Conservation (phyloP, 2,797 vertebrate genomes). For the Gallirallus australis region DNA sequence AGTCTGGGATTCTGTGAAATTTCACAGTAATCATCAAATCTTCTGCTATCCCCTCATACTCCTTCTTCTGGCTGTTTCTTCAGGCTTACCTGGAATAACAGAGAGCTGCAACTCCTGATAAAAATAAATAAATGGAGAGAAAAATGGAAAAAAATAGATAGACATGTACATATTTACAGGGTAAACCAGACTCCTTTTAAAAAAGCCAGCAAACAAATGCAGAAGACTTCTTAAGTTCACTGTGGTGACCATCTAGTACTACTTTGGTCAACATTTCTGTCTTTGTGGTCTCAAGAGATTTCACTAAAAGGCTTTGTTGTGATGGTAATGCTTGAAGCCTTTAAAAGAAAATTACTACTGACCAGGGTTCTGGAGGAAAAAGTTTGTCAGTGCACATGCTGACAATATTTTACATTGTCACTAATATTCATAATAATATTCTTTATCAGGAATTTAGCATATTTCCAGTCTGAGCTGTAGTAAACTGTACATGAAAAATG, state of each 20-base stretch:
- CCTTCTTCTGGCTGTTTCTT: background rate
- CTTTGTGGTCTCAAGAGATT: background rate
- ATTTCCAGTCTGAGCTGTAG: conserved; percentile 61
- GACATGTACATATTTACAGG: background rate
- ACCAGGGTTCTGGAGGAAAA: conserved; percentile 22
- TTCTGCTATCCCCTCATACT: background rate
- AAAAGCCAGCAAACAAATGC: background rate
- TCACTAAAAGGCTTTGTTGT: background rate
- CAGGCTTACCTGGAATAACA: background rate
- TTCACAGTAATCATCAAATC: background rate
- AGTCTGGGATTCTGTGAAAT: background rate
- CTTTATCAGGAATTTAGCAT: conserved; percentile 67
- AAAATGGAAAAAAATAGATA: background rate
- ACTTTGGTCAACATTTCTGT: background rate
- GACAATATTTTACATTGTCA: conserved; percentile 51
- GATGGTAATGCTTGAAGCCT: background rate
- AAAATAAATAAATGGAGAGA: background rate
- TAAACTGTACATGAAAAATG: conserved; percentile 69
- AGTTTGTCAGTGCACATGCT: conserved; percentile 13
- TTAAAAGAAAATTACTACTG: conserved; percentile 9
- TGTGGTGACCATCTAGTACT: background rate
- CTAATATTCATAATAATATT: conserved; percentile 50
- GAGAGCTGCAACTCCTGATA: background rate
- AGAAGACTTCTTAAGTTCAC: background rate
- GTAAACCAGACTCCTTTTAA: background rate